Base-by-base conservation (phyloP, 1,140 invertebrate species). In the Aphidius gifuensis region DNA sequence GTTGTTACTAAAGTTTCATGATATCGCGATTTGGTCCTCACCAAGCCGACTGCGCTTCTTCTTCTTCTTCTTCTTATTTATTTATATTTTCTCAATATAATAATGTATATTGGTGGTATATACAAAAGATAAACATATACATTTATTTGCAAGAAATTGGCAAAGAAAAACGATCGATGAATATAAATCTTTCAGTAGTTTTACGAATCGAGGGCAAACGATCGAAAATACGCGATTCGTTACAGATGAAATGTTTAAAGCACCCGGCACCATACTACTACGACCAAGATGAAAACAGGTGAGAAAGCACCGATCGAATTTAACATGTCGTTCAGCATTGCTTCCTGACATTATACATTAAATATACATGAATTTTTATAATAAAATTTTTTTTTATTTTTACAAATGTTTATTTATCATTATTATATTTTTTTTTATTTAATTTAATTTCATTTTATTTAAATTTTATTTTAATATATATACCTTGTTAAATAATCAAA, bases 211-310 rank as follows among this genome's bases (percentile, higher is more conserved):
- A 63, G 51, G 39, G 40, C 44, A 46, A 47, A 48, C 62, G 65
- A 66, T 64, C 60, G 43, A 38, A 43, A 66, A 66, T 66, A 32
- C 23, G 23, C 65, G 62, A 66, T 66, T 66, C 62, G 65, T 64
- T 64, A 61, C 59, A 61, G 65, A 66, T 66, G 65, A 66, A 39
- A 40, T 8, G 43, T 44, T 11, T 2, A 44, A 44, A 11, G 9
- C 7, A 44, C 43, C 7, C 16, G 44, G 42, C 50, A 43, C 16
- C 16, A 16, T 16, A 16, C 16, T 16, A 16, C 16, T 16, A 16
- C 16, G 23, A n/a, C 32, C 2, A 6, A 2, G 23, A 9, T 40
- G 23, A 32, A 1, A 39, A 9, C 39, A 55, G 53, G 53, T 55
- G 53, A 55, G 53, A 55, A 55, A 55, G 23, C 23, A 32, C 23